Base-by-base conservation (phyloP, 64 coral and sea anemone species). In the Trachythela sp. region DNA sequence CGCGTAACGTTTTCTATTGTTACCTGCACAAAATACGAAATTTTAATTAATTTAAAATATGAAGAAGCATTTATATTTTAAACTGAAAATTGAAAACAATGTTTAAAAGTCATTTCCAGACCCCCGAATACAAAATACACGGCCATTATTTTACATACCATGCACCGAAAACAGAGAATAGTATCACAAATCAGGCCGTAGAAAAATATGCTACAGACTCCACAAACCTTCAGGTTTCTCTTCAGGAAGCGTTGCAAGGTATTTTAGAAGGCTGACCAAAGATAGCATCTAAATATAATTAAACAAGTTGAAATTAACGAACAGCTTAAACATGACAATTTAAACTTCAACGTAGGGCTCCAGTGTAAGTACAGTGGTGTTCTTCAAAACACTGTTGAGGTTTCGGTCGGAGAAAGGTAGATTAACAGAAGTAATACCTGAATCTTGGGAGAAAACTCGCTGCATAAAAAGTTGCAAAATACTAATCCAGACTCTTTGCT, bases 221-320 rank as follows among this genome's bases (percentile, higher is more conserved):
- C 0, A 45, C 54, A 42, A 77, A 94, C 95, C 95, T 94, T 92
- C 90, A 9, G 88, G 88, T 70, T 97, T 97, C 64, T 94, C 92
- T 30, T 75, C 36, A 14, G 95, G 95, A 40, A 97, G 77, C 48
- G 88, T 24, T 48, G 80, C 77, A 26, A 92, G 68, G 54, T 92
- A 97, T 50, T 94, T 91, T 50, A 92, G 45, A 8, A 94, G 88
- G 34, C 84, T 94, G 41, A 94, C 11, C 70, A 94, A 48, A 40
- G 87, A 88, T 34, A 87, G 85, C 43, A 88, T 89, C 92, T 94
- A 18, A 13, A 60, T 40, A 27, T 0, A 75, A 83, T 33, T 58
- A 42, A 83, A 92, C 26, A 70, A n/a, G n/a, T n/a, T 87, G n/a
- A 45, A 85, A 38, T 0, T 30, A 48, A 39, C 13, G 26, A 64